phyloP scores from a whole-genome alignment of 2,113 vertebrate genomes.

The Bos indicus region DNA sequence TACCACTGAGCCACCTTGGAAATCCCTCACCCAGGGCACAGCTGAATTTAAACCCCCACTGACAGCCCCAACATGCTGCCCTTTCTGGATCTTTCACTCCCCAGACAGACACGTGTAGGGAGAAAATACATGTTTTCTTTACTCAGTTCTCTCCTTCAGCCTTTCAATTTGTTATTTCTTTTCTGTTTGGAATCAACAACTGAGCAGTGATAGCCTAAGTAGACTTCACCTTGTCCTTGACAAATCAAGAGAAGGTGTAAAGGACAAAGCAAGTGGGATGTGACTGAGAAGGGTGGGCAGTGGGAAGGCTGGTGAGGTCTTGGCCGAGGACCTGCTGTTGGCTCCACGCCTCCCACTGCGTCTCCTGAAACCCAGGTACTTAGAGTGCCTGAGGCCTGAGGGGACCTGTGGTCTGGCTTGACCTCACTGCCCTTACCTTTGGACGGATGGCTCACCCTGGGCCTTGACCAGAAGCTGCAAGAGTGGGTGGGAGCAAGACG shows the following conservation, averaged over 20 bases:
- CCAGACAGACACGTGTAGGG: not conserved
- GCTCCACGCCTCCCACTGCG: fast-evolving
- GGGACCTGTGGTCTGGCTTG: too few relatives aligned
- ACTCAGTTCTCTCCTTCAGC: not conserved
- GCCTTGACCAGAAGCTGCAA: not conserved
- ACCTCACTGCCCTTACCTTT: not conserved
- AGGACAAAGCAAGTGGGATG: not conserved
- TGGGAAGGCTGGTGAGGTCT: not conserved
- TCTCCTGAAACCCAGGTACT: not conserved
- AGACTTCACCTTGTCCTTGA: not conserved
- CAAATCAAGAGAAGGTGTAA: not conserved
- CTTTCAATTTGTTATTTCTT: not conserved
- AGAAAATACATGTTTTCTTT: not conserved
- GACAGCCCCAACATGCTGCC: not conserved
- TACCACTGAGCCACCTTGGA: not conserved
- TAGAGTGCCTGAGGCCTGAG: not conserved
- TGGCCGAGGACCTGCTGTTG: fast-evolving
- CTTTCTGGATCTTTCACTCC: not conserved
- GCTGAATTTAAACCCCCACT: not conserved
- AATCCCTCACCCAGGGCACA: not conserved
- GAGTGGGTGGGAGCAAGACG: not conserved
- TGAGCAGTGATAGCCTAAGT: not conserved
- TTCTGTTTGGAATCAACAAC: not conserved
- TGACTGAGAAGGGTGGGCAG: not conserved
- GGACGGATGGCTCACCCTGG: too few relatives aligned